Evolutionary conservation across 2,797 vertebrate species (phyloP).

Genomic region (Sciurus carolinensis): DNA sequence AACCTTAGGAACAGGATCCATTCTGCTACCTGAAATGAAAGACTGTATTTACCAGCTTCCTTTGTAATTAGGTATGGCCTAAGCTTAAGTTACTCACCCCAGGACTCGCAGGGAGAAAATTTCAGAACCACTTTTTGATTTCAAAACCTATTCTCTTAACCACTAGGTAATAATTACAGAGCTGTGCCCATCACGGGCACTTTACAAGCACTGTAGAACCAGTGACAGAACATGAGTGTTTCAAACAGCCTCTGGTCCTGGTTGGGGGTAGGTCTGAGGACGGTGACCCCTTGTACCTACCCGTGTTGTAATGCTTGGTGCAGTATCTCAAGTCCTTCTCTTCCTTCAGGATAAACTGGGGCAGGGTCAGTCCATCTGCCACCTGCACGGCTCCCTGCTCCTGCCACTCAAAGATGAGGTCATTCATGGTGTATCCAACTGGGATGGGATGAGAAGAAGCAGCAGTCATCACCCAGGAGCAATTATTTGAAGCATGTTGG

Average conservation of each 20-base stretch:
- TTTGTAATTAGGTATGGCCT: background rate
- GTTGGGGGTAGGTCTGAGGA: background rate
- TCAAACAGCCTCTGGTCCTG: background rate
- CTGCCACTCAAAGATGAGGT: constrained; percentile 99
- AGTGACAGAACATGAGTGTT: background rate
- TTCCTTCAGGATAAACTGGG: constrained; percentile 98
- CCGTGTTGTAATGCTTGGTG: constrained; percentile 99
- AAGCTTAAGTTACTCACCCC: background rate
- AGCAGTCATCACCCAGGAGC: constrained; percentile 21
- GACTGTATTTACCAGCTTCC: background rate
- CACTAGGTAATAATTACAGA: background rate
- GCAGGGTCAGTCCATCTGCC: constrained; percentile 96
- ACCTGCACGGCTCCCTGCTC: constrained; percentile 98
- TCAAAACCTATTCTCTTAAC: background rate
- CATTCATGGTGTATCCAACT: constrained; percentile 99
- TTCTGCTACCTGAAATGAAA: background rate
- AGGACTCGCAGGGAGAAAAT: background rate
- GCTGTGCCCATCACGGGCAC: too few relatives aligned
- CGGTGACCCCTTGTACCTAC: constrained; percentile 86
- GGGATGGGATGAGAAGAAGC: constrained; percentile 73
- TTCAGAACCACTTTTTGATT: background rate
- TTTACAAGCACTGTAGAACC: background rate
- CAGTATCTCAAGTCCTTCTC: constrained; percentile 99
- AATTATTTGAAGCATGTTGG: background rate
- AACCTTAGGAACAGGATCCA: background rate